Base-by-base conservation (phyloP, 2,113 vertebrate genomes). In the Mormyrus iriodes region DNA sequence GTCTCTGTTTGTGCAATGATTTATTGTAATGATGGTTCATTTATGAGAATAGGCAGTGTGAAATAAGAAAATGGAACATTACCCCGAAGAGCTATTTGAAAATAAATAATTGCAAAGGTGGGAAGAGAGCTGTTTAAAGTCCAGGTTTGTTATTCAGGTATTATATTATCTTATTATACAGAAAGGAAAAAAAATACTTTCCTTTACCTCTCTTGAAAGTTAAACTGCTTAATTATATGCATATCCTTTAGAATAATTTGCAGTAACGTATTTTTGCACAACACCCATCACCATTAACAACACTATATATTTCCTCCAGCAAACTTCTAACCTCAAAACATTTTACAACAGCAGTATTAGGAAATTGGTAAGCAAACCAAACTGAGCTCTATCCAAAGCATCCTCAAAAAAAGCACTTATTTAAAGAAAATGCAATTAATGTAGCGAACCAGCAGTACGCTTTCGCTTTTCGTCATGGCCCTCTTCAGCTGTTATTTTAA, bases 1-100 rank as follows among this genome's bases (percentile, higher is more conserved):
- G 96, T 97, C 97, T 97, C 96, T 98, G 97, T 98, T 99, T 99
- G 97, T 97, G 97, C 97, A 96, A 96, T 99, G 98, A 99, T 99
- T 99, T 99, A 99, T 98, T 96, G 96, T 96, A 95, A 96, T 96
- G 97, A 97, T 96, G 97, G 96, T 97, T 99, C 98, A 97, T 98
- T 98, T 99, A 99, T 98, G 97, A 98, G 97, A 97, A 96, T 97
- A 96, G 97, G 96, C 95, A 96, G 96, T 97, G 96, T 95, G 95
- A 97, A 97, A 97, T 98, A 97, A 97, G 97, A 99, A 98, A 99
- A 98, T 95, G 97, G 97, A 97, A 97, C 97, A 97, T 98, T 98
- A 98, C 97, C 98, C 97, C 95, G 96, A 96, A 98, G 97, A 97
- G 97, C 97, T 98, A 98, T 98, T 97, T 97, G 96, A 95, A 97